These are phyloP conservation scores for Ptyas mucosa DNA, from an alignment of 2,113 vertebrate genomes.

Conservation along the genomic window DNA sequence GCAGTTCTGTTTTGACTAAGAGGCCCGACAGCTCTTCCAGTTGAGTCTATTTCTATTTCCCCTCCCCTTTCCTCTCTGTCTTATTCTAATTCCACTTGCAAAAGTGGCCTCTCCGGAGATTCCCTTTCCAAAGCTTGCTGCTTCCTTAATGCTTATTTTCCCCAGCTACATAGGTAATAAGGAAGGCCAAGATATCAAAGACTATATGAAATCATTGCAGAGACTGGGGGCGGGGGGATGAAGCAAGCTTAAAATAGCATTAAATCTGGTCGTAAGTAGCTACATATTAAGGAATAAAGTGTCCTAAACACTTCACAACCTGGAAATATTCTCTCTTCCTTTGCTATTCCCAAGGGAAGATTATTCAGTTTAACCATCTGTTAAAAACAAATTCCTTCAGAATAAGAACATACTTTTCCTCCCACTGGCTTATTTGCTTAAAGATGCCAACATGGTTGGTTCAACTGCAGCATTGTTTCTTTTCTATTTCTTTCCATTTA, in stretches of 20 bases:
- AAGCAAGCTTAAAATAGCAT: not conserved
- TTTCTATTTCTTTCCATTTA: conserved; percentile 1
- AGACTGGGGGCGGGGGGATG: not conserved
- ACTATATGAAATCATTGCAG: not conserved
- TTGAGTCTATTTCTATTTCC: not conserved
- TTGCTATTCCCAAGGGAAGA: not conserved
- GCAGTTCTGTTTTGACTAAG: not conserved
- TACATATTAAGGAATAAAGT: not conserved
- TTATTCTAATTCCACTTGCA: not conserved
- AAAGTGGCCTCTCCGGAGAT: not conserved
- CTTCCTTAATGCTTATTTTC: not conserved
- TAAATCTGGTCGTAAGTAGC: not conserved
- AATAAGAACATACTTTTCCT: conserved; percentile 11
- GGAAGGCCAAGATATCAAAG: not conserved
- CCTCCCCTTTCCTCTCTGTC: not conserved
- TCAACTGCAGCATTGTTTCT: conserved; percentile 7
- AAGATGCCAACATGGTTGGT: not conserved
- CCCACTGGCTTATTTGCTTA: conserved; percentile 10
- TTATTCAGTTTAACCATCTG: conserved; percentile 8
- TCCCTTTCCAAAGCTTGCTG: not conserved
- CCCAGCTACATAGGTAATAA: not conserved
- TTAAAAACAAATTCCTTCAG: conserved; percentile 17
- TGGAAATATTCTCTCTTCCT: conserved; percentile 3
- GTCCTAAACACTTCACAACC: not conserved
- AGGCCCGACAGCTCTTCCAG: not conserved